Percentiles rank a stretch among this genome's conserved stretches.
Evolutionary conservation across 2,888 invertebrate species (phyloP).

Genomic region (Brachyptera putata): DNA sequence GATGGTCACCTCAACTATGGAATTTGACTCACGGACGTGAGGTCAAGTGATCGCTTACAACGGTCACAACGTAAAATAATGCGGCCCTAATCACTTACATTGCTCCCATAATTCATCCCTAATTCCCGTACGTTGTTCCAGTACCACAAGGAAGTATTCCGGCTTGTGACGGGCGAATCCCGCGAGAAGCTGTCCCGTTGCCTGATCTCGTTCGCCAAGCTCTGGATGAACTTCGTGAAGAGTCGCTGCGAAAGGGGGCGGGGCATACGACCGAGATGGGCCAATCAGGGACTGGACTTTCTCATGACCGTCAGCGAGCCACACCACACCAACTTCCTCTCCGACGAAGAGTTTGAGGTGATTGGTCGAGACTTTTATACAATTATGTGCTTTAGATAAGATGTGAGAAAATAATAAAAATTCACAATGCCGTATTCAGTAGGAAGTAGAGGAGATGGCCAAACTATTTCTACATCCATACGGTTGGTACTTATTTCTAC

Average conservation of each 20-base stretch:
- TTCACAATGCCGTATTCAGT: too few species aligned
- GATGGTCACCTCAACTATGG: too few species aligned
- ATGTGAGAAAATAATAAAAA: not conserved
- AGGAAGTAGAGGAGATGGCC: too few species aligned
- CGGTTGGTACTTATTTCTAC: too few species aligned
- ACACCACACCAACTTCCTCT: conserved; percentile 69
- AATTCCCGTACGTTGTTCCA: too few species aligned
- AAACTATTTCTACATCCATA: too few species aligned
- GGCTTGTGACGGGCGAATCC: conserved; percentile 52
- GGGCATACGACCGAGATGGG: conserved; percentile 81
- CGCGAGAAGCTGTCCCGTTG: conserved; percentile 52
- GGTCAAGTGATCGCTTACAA: too few species aligned
- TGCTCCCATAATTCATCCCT: too few species aligned
- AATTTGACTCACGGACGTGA: too few species aligned
- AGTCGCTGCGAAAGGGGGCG: conserved; percentile 79
- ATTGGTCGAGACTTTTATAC: conserved; percentile 21
- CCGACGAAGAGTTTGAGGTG: conserved; percentile 74
- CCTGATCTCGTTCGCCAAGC: conserved; percentile 65
- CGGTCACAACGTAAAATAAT: too few species aligned
- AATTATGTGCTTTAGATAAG: too few species aligned
- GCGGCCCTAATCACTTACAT: too few species aligned
- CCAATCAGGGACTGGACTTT: conserved; percentile 83
- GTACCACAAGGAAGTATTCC: conserved; percentile 69
- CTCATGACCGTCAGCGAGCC: conserved; percentile 81
- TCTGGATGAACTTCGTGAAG: conserved; percentile 88